These are phyloP conservation scores for Todiramphus chloris DNA, from an alignment of 2,113 vertebrate genomes.

Conservation along the genomic window DNA sequence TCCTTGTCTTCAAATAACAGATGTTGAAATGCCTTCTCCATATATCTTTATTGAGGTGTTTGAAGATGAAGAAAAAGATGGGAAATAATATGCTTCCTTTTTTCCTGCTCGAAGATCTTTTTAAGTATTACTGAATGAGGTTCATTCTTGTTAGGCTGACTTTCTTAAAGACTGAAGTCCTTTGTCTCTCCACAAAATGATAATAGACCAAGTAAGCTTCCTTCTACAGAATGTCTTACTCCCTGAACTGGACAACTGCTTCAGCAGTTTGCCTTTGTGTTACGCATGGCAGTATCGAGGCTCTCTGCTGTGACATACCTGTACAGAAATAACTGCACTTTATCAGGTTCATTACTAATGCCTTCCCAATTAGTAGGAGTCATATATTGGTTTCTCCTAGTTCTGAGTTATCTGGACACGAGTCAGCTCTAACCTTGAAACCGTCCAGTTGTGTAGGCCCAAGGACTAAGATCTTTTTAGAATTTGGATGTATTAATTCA, in stretches of 20 bases:
- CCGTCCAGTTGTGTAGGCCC: neutral
- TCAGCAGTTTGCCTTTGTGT: neutral
- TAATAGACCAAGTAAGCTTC: neutral
- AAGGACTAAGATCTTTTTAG: neutral
- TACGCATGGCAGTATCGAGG: accelerated
- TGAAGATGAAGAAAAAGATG: neutral
- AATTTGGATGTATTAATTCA: neutral
- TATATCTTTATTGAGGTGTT: neutral
- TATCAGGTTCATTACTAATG: no score
- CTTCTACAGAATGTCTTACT: neutral
- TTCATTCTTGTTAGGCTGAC: neutral
- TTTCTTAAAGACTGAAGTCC: neutral
- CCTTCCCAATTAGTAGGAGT: accelerated
- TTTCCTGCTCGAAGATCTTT: neutral
- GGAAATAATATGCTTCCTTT: neutral
- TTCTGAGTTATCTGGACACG: neutral
- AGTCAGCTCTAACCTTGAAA: neutral
- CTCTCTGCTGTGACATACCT: neutral
- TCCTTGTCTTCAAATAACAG: neutral
- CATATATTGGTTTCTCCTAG: neutral
- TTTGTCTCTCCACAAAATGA: neutral
- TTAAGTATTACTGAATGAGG: neutral
- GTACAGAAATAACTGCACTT: neutral
- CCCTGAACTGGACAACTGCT: neutral
- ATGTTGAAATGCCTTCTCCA: neutral